Evolutionary conservation across 2,888 invertebrate genomes (phyloP), one percentile per base, ranked within the genome.

Genomic region (Oegoconia quadripuncta): DNA sequence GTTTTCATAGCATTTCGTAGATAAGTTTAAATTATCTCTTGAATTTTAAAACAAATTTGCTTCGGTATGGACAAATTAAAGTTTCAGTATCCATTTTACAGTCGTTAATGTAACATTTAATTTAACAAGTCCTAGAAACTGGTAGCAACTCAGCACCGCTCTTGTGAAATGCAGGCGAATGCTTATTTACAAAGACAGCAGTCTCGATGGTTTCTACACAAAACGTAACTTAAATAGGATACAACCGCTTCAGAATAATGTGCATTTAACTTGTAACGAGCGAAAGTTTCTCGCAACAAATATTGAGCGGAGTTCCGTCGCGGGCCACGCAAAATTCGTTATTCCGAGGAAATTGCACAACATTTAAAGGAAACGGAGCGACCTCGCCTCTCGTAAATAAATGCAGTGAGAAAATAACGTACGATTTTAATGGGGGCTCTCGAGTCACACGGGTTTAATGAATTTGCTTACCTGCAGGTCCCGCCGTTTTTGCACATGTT

Each of bases 401-500:
- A 39, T 48, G 43, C 46, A 48, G 39, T 29, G 39, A 29, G 42
- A 37, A 41, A 42, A 34, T 41, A 45, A 48, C 42, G 42, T 41
- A 40, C 38, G 38, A 40, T 28, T 35, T 29, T 30, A 15, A 30
- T 18, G 8, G 3, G 15, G 6, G 16, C 8, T 5, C 30, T 30
- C 9, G n/a, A 14, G 2, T n/a, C n/a, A n/a, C n/a, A n/a, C 4
- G 14, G 8, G 16, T 16, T 30, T 30, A 16, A 46, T 37, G 35
- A 42, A 31, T 37, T 27, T 43, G 38, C 54, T 89, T 90, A 96
- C 96, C 94, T 92, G 92, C 97, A 97, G 34, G 90, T 92, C 44
- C 94, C 96, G 23, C 93, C 94, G 62, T 96, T 95, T 74, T 91
- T 90, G 76, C 97, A 97, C 65, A 93, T 90, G 59, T 80, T 81